Conservation (phyloP, 2,888 invertebrate genomes). For the Hoplodrina ambigua region DNA sequence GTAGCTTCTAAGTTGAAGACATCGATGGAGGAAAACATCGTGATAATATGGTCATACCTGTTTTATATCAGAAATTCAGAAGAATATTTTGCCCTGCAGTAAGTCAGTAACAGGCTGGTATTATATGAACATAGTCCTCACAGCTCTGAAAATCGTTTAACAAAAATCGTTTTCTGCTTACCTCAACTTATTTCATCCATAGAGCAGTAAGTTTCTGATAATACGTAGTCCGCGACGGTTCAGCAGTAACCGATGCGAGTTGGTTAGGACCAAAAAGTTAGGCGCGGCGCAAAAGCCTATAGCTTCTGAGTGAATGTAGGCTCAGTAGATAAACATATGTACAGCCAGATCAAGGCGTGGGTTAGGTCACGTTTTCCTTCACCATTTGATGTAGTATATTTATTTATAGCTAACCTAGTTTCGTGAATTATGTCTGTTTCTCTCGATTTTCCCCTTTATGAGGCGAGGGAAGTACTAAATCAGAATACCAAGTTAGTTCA, state of each 20-base stretch:
- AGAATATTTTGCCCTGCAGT: no score
- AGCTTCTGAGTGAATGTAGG: slow-evolving; percentile 32
- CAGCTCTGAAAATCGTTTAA: slow-evolving; percentile 13
- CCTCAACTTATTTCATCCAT: slow-evolving; percentile 4
- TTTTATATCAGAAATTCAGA: no score
- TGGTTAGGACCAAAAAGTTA: slow-evolving; percentile 23
- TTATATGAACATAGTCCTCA: no score
- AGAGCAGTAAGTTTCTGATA: slow-evolving; percentile 11
- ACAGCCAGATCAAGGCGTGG: slow-evolving; percentile 49
- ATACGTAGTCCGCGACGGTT: slow-evolving; percentile 6
- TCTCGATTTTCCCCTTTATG: slow-evolving; percentile 56
- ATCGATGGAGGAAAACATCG: no score
- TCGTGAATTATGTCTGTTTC: slow-evolving; percentile 54
- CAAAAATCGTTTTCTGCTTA: slow-evolving; percentile 13
- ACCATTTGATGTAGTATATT: slow-evolving; percentile 54
- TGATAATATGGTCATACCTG: no score
- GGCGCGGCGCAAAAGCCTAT: slow-evolving; percentile 33
- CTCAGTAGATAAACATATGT: slow-evolving; percentile 44
- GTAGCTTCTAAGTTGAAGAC: no score
- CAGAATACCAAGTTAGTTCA: slow-evolving; percentile 37
- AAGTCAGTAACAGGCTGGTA: no score
- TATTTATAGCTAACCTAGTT: slow-evolving; percentile 54
- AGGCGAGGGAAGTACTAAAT: slow-evolving; percentile 42
- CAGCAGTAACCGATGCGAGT: slow-evolving; percentile 13
- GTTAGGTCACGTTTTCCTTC: slow-evolving; percentile 56